Percentiles rank a stretch among this genome's conserved stretches.
Evolutionary conservation across 1,140 invertebrate species (phyloP).

Genomic region (Tetragnatha versicolor): DNA sequence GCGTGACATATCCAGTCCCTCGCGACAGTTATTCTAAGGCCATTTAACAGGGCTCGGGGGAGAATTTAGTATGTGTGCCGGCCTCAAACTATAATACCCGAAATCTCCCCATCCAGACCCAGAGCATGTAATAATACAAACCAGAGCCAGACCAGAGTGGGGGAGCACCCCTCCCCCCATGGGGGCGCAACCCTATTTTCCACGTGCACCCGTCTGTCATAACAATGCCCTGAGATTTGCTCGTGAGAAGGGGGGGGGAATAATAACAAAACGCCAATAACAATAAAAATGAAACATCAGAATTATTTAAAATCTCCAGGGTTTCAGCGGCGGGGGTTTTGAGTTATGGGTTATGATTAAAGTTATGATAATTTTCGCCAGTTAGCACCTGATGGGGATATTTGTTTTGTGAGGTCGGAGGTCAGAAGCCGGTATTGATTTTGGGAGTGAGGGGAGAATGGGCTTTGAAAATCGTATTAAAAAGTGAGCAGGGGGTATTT

Average conservation of each 20-base stretch:
- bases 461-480: too few species aligned
- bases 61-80: not conserved
- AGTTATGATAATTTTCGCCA: too few species aligned
- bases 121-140: conserved; percentile 33
- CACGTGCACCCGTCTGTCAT: conserved; percentile 37
- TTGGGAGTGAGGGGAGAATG: too few species aligned
- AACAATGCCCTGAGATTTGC: conserved; percentile 41
- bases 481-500: too few species aligned
- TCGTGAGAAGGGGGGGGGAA: conserved; percentile 3
- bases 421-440: too few species aligned
- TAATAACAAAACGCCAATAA: conserved; percentile 5
- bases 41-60: conserved; percentile 15
- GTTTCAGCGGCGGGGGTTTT: not conserved
- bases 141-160: conserved; percentile 8
- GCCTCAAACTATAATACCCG: conserved; percentile 8
- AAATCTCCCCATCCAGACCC: not conserved
- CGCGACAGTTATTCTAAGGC: conserved; percentile 28
- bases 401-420: too few species aligned
- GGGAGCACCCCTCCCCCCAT: not conserved
- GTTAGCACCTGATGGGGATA: too few species aligned
- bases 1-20: conserved; percentile 39
- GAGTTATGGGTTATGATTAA: too few species aligned
- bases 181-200: conserved; percentile 33
- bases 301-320: conserved; percentile 39
- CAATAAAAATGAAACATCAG: conserved; percentile 24